Percentiles rank a stretch among this genome's conserved stretches.
phyloP scores from a whole-genome alignment of 2,113 vertebrate genomes.

The Gobius niger region DNA sequence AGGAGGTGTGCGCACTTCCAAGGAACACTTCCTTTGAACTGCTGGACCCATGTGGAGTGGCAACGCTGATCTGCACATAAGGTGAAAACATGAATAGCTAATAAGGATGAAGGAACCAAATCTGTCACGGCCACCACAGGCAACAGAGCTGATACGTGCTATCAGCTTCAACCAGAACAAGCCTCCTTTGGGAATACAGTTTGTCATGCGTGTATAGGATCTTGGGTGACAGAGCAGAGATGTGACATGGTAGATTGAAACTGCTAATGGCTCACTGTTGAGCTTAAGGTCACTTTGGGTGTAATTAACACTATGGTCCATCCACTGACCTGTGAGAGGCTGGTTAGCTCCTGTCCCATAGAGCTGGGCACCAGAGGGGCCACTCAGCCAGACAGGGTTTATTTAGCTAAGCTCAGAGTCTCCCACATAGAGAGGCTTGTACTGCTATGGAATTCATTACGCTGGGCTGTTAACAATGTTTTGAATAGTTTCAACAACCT shows the following conservation, averaged over 20 bases:
- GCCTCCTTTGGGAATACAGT: constrained; percentile 40
- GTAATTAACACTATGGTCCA: constrained; percentile 36
- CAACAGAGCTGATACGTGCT: constrained; percentile 57
- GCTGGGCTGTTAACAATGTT: constrained; percentile 48
- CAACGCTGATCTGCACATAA: constrained; percentile 70
- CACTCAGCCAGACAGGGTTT: constrained; percentile 66
- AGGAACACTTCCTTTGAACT: constrained; percentile 67
- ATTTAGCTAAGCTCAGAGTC: constrained; percentile 69
- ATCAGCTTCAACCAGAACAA: constrained; percentile 65
- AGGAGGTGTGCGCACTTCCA: constrained; percentile 66
- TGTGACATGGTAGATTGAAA: constrained; percentile 35
- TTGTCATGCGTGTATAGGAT: constrained; percentile 44
- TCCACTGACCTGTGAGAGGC: constrained; percentile 63
- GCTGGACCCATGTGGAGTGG: constrained; percentile 61
- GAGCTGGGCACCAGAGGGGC: constrained; percentile 56
- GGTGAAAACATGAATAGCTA: constrained; percentile 73
- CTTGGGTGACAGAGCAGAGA: constrained; percentile 32
- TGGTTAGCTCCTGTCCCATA: constrained; percentile 38
- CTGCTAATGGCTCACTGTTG: constrained; percentile 39
- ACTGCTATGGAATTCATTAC: constrained; percentile 66
- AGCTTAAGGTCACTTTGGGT: constrained; percentile 52
- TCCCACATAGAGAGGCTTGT: constrained; percentile 53
- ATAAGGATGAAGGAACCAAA: constrained; percentile 59
- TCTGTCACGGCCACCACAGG: constrained; percentile 54
- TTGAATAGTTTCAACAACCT: constrained; percentile 67